A percentile compares a stretch with the other conserved stretches of the same genome.
Evolutionary conservation across 2,113 vertebrate species (phyloP).

Genomic region (Lophotis ruficrista): DNA sequence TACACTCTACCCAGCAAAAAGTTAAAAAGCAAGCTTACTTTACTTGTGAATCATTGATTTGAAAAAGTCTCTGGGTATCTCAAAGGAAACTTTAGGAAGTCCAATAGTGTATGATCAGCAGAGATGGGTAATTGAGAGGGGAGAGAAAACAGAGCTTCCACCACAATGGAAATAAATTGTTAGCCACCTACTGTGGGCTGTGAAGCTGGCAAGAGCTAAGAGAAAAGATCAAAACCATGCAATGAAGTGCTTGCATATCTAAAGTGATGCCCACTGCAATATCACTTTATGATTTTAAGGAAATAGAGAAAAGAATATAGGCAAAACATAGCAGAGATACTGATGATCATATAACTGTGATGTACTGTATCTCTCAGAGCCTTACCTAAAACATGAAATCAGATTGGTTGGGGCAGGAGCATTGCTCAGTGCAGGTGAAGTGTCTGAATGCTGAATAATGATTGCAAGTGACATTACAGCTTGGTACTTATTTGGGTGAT

Average conservation of each 20-base stretch:
- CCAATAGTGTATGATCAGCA: not conserved
- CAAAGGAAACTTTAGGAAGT: not conserved
- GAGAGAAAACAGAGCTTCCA: not conserved
- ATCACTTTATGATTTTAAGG: not conserved
- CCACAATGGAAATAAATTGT: not conserved
- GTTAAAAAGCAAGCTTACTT: not conserved
- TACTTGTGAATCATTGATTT: not conserved
- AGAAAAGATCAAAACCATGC: not conserved
- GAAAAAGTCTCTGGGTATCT: not conserved
- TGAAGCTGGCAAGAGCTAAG: not conserved
- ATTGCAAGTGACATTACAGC: not conserved
- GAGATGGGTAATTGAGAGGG: not conserved
- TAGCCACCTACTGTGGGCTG: not conserved
- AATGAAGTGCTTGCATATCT: not conserved
- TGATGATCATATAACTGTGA: not conserved
- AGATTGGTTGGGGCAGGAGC: not conserved
- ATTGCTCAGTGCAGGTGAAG: not conserved
- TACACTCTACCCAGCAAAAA: not conserved
- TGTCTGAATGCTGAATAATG: not conserved
- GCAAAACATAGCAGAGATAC: not conserved
- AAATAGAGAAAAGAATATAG: not conserved
- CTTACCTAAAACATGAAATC: not conserved
- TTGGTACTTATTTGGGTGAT: not conserved
- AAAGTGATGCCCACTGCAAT: not conserved
- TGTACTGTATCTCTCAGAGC: not conserved